A percentile compares a stretch with the other conserved stretches of the same genome.
Evolutionary conservation across 2,888 invertebrate species (phyloP).

Genomic region (Synergus japonicus): DNA sequence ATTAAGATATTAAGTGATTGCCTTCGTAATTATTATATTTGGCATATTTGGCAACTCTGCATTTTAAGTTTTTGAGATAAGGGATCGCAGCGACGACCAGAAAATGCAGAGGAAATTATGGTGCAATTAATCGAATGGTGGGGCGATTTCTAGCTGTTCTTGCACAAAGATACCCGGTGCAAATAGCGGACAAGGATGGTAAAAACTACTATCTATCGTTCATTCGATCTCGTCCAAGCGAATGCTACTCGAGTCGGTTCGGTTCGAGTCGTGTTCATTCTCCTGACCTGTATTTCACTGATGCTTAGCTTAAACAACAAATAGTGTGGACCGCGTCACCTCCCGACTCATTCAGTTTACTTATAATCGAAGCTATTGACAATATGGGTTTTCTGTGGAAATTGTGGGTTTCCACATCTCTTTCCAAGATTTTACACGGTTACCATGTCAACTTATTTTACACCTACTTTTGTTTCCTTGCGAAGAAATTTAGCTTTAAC

Average conservation of each 20-base stretch:
- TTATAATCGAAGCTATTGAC: slow-evolving; percentile 6
- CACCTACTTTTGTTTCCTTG: too few relatives aligned
- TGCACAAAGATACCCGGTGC: slow-evolving; percentile 45
- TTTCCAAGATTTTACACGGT: neutral
- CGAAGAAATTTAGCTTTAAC: neutral
- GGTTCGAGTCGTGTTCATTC: neutral
- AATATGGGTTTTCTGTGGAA: neutral
- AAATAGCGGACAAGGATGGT: neutral
- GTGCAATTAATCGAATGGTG: slow-evolving; percentile 52
- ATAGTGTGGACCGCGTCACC: neutral
- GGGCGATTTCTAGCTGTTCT: slow-evolving; percentile 56
- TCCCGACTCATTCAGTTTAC: neutral
- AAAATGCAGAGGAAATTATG: slow-evolving; percentile 54
- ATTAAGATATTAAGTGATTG: too few relatives aligned
- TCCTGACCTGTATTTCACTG: neutral
- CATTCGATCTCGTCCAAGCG: neutral
- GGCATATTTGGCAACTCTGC: too few relatives aligned
- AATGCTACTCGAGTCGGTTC: slow-evolving; percentile 7
- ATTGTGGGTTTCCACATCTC: neutral
- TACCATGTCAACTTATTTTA: too few relatives aligned
- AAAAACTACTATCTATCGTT: slow-evolving; percentile 13
- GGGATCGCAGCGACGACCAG: slow-evolving; percentile 25
- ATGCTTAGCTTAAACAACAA: slow-evolving; percentile 6
- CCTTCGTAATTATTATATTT: too few relatives aligned
- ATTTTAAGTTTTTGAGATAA: neutral